Conservation (phyloP, 2,888 invertebrate genomes). For the Monochamus alternatus region DNA sequence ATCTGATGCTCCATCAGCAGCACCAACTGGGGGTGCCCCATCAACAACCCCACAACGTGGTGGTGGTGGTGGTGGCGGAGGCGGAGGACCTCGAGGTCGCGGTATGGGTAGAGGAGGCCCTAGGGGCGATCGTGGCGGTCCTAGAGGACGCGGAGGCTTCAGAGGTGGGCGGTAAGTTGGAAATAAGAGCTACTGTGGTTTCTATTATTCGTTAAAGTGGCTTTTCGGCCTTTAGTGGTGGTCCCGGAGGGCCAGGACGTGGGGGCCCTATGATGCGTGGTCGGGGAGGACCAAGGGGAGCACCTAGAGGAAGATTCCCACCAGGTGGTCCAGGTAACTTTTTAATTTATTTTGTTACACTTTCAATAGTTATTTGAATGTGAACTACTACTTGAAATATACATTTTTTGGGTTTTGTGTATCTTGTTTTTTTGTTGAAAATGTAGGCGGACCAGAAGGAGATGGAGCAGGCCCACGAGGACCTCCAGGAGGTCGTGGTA, state of each 20-base stretch:
- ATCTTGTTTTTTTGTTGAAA: conserved; percentile 38
- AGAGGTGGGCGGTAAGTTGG: conserved; percentile 56
- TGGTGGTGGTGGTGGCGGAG: conserved; percentile 44
- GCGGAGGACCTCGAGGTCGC: conserved; percentile 42
- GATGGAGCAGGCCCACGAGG: conserved; percentile 44
- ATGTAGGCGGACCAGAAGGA: conserved; percentile 50
- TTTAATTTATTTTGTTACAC: too few relatives aligned
- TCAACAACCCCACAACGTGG: conserved; percentile 31
- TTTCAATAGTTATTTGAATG: too few relatives aligned
- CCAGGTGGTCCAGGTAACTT: conserved; percentile 52
- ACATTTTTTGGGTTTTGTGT: too few relatives aligned
- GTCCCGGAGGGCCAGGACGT: conserved; percentile 59
- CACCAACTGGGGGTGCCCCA: conserved; percentile 18
- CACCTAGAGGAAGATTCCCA: conserved; percentile 56
- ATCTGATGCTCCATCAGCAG: conserved; percentile 29
- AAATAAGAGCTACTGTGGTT: background rate
- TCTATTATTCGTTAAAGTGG: background rate
- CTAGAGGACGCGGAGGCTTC: conserved; percentile 51
- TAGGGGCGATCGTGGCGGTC: conserved; percentile 41
- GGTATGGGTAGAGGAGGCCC: conserved; percentile 42
- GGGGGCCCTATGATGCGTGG: conserved; percentile 61
- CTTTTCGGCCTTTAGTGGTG: conserved; percentile 53
- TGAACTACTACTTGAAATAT: too few relatives aligned
- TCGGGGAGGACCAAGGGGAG: conserved; percentile 57
- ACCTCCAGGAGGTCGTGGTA: conserved; percentile 51